Evolutionary conservation across 1,140 invertebrate genomes (phyloP), one percentile per base, ranked within the genome.

Genomic region (Thereuonema tuberculata): DNA sequence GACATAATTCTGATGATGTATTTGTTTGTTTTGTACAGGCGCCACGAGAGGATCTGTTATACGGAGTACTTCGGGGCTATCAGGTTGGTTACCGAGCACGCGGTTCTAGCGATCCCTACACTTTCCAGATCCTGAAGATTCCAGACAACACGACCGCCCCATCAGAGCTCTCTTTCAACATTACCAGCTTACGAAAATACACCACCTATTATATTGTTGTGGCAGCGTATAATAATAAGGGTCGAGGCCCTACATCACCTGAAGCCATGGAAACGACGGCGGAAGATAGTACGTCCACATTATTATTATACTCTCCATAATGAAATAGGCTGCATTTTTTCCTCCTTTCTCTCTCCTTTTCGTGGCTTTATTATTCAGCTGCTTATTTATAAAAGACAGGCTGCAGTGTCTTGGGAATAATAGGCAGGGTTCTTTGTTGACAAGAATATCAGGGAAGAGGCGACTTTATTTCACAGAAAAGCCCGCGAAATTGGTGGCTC

Each of bases 201-300:
- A 96, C 92, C 0, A 87, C 93, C 72, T 98, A 97, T 74, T 85
- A 87, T 2, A 86, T 96, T 0, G 89, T 96, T 5, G 89, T 95
- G 20, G 91, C 94, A 76, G 91, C 92, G 0, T 96, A 93, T 70
- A 98, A 97, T 73, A 88, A 89, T 73, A 84, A 93, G 67, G 93
- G 93, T 14, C 83, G 87, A 1, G 93, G 93, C 43, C 93, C 93
- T 0, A 82, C 89, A 68, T 91, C 87, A 27, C 84, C 86, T 50
- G 89, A 94, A 72, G 80, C 86, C n/a, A 84, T 85, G 66, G 88
- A 90, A 46, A 89, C 91, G 68, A 93, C 91, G 1, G 87, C 88
- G 15, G 89, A 94, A 80, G 89, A 87, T 70, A 85, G 86, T 87
- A 69, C 77, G 74, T 62, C 31, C 17, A 5, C 17, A 9, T 37